These are phyloP conservation scores for Cordilura impudica DNA, from an alignment of 2,888 invertebrate species.

Conservation along the genomic window DNA sequence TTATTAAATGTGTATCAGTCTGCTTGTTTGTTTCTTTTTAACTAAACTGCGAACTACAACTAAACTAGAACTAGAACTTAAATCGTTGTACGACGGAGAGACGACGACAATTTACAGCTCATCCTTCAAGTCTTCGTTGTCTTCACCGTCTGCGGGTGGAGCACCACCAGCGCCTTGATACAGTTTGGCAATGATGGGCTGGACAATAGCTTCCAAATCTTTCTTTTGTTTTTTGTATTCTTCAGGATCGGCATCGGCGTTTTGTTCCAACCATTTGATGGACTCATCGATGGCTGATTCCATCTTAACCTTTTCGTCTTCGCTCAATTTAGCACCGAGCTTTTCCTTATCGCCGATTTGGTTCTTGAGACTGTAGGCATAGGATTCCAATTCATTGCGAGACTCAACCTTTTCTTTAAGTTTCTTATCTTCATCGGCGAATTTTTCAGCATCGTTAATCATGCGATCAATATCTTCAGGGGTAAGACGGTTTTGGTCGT, in stretches of 20 bases:
- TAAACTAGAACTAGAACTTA: slow-evolving; percentile 62
- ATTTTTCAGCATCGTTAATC: slow-evolving; percentile 99
- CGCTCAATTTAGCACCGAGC: slow-evolving; percentile 92
- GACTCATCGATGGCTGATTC: slow-evolving; percentile 97
- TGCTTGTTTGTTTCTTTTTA: slow-evolving; percentile 69
- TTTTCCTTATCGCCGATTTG: slow-evolving; percentile 98
- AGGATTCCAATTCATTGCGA: slow-evolving; percentile 97
- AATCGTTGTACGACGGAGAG: slow-evolving; percentile 29
- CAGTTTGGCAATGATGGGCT: slow-evolving; percentile 97
- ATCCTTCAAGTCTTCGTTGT: slow-evolving; percentile 89
- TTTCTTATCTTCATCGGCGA: slow-evolving; percentile 99
- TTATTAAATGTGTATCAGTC: slow-evolving; percentile 71
- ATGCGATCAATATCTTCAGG: slow-evolving; percentile 99
- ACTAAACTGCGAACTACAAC: slow-evolving; percentile 67
- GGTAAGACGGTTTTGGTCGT: slow-evolving; percentile 97
- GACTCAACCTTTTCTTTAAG: slow-evolving; percentile 96
- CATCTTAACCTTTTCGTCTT: slow-evolving; percentile 95
- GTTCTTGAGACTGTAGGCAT: slow-evolving; percentile 98
- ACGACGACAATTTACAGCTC: slow-evolving; percentile 82
- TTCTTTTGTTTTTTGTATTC: slow-evolving; percentile 97
- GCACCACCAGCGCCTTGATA: slow-evolving; percentile 92
- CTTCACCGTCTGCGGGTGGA: slow-evolving; percentile 85
- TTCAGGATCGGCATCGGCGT: slow-evolving; percentile 94
- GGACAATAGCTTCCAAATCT: slow-evolving; percentile 94
- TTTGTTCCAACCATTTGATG: slow-evolving; percentile 98